These are phyloP conservation scores for Bagarius yarrelli DNA, from an alignment of 2,113 vertebrate species.

Conservation along the genomic window DNA sequence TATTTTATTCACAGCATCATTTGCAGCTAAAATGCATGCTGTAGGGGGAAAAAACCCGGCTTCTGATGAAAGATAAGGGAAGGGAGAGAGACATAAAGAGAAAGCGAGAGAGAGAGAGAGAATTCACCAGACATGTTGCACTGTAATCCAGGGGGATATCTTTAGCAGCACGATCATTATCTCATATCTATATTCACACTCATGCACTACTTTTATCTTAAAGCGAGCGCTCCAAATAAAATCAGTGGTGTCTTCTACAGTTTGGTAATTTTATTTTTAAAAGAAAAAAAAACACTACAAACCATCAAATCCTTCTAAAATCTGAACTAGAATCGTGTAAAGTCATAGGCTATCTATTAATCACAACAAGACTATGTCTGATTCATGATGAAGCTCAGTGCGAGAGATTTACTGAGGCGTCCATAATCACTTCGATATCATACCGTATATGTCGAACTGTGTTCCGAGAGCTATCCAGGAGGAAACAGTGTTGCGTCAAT, in stretches of 20 bases:
- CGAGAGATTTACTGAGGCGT: constrained; percentile 11
- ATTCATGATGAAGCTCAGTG: not conserved
- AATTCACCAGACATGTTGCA: constrained; percentile 24
- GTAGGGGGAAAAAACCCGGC: not conserved
- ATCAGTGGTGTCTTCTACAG: not conserved
- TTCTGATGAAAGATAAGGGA: constrained; percentile 24
- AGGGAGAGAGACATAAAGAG: too few species aligned
- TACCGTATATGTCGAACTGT: not conserved
- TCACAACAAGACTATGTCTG: not conserved
- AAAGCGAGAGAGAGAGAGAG: not conserved
- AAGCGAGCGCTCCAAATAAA: not conserved
- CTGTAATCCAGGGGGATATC: constrained; percentile 29
- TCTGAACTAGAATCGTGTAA: not conserved
- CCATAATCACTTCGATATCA: constrained; percentile 11
- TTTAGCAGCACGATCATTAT: constrained; percentile 35
- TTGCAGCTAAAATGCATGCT: constrained; percentile 16
- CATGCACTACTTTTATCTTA: not conserved
- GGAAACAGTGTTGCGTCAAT: constrained; percentile 2
- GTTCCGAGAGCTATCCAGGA: not conserved
- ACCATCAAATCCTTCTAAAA: not conserved
- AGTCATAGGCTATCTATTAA: constrained; percentile 1
- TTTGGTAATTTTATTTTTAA: not conserved
- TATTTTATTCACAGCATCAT: constrained; percentile 29
- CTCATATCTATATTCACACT: constrained; percentile 39
- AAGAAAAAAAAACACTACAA: constrained; percentile 1